A percentile compares a stretch with the other conserved stretches of the same genome.
Conservation (phyloP, 2,888 invertebrate species). For the Isotomurus palustris region DNA sequence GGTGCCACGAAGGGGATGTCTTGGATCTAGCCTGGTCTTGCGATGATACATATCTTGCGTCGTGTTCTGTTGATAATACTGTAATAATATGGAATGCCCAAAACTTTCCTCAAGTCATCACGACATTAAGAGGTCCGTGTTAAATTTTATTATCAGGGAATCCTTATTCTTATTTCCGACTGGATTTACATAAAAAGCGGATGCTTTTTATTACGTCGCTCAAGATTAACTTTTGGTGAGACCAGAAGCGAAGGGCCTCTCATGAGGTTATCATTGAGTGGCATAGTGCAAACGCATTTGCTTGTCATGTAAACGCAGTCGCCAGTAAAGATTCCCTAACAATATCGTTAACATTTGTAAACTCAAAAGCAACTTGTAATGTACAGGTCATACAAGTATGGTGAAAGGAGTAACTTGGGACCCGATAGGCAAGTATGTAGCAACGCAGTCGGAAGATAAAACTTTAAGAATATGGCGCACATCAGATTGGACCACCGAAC, state of each 20-base stretch:
- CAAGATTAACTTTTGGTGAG: too few relatives aligned
- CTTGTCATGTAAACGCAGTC: too few relatives aligned
- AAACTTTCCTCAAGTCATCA: conserved; percentile 61
- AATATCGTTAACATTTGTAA: not conserved
- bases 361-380: conserved; percentile 60
- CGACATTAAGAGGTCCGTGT: conserved; percentile 26
- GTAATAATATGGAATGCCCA: conserved; percentile 96
- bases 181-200: too few relatives aligned
- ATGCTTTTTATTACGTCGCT: too few relatives aligned
- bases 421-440: conserved; percentile 94
- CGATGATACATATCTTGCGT: conserved; percentile 86
- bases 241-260: too few relatives aligned
- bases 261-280: not conserved
- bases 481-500: conserved; percentile 86
- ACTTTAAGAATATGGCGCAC: conserved; percentile 93
- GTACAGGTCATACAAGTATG: conserved; percentile 86
- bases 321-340: not conserved
- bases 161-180: too few relatives aligned
- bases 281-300: not conserved
- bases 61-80: conserved; percentile 94
- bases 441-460: conserved; percentile 94
- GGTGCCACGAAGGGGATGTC: conserved; percentile 91
- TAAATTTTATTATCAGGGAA: too few relatives aligned
- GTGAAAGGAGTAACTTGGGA: conserved; percentile 99
- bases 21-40: conserved; percentile 96